Percentiles rank a stretch among this genome's conserved stretches.
Conservation (phyloP, 2,797 vertebrate species). For the Setipinna tenuifilis region DNA sequence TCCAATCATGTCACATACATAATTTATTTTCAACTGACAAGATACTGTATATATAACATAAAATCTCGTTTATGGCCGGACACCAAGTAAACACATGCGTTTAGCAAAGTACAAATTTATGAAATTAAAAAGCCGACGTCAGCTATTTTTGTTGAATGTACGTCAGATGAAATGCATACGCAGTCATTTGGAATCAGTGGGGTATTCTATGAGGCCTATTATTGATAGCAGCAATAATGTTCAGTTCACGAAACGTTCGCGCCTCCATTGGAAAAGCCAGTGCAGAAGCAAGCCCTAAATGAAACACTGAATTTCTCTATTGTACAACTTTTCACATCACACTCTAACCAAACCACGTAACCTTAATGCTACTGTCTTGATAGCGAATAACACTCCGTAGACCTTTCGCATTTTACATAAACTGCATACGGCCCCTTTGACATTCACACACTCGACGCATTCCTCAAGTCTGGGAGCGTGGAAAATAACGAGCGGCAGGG, state of each 20-base stretch:
- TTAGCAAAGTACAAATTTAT: slow-evolving; percentile 79
- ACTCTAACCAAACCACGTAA: neutral
- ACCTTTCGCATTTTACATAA: neutral
- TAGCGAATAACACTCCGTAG: neutral
- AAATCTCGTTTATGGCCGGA: slow-evolving; percentile 68
- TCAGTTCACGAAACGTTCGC: neutral
- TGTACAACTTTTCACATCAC: neutral
- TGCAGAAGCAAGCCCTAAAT: neutral
- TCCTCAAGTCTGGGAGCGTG: neutral
- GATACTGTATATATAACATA: slow-evolving; percentile 68
- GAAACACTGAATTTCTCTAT: neutral
- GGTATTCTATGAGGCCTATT: slow-evolving; percentile 48
- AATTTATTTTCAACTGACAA: slow-evolving; percentile 77
- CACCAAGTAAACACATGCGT: slow-evolving; percentile 76
- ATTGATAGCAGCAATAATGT: neutral
- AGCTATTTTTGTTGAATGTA: slow-evolving; percentile 41
- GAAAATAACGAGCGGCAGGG: neutral
- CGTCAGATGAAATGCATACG: slow-evolving; percentile 24
- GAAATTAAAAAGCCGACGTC: slow-evolving; percentile 70
- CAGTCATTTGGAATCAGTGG: slow-evolving; percentile 51
- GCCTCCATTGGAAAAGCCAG: neutral
- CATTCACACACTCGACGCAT: neutral
- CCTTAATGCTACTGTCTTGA: neutral
- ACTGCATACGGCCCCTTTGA: neutral
- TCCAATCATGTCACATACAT: slow-evolving; percentile 79